A percentile compares a stretch with the other conserved stretches of the same genome.
phyloP scores from a whole-genome alignment of 2,888 invertebrate species.

The Heliothis peltigera region DNA sequence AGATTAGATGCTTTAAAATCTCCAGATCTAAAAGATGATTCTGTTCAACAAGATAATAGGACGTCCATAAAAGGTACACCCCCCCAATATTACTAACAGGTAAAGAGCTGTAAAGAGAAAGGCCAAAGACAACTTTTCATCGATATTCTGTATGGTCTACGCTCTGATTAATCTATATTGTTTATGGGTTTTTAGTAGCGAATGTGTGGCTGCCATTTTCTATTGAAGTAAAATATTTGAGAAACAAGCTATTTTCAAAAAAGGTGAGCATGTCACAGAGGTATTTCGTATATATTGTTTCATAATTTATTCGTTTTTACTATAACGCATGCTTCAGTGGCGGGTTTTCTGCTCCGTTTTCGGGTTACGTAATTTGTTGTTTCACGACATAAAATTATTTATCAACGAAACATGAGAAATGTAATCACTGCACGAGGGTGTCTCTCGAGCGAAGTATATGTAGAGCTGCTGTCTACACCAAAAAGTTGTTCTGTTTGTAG shows the following conservation, averaged over 20 bases:
- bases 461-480: conserved; percentile 90
- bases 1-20: too few species aligned
- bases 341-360: conserved; percentile 69
- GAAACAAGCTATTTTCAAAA: conserved; percentile 71
- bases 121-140: neutral
- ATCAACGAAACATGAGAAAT: conserved; percentile 76
- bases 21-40: too few species aligned
- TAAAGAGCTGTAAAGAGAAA: too few species aligned
- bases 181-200: conserved; percentile 76
- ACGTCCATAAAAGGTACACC: too few species aligned
- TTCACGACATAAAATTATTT: conserved; percentile 81
- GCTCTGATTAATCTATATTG: conserved; percentile 57
- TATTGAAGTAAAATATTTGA: conserved; percentile 70
- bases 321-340: conserved; percentile 73
- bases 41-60: too few species aligned
- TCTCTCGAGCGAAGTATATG: conserved; percentile 76
- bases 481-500: conserved; percentile 93
- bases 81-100: too few species aligned
- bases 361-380: conserved; percentile 89
- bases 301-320: conserved; percentile 66
- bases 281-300: conserved; percentile 70
- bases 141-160: neutral
- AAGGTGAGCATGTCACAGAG: conserved; percentile 85
- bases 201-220: conserved; percentile 88
- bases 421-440: conserved; percentile 74